Conservation (phyloP, 2,888 invertebrate species). For the Orthonychiurus folsomi region DNA sequence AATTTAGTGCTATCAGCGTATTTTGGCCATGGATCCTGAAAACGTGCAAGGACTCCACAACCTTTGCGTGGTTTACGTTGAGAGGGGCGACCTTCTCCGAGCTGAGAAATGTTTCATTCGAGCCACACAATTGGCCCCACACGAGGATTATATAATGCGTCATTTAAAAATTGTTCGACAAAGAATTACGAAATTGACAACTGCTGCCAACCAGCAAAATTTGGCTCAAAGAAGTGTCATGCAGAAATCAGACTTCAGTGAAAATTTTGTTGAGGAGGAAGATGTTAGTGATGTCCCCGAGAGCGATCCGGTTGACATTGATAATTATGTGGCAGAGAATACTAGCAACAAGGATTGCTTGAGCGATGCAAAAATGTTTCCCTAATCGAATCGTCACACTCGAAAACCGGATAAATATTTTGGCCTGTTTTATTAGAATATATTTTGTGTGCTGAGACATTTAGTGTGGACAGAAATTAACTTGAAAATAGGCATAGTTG, state of each 20-base stretch:
- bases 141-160: slow-evolving; percentile 80
- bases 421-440: too few relatives aligned
- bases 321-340: slow-evolving; percentile 26
- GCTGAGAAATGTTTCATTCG: slow-evolving; percentile 77
- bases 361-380: slow-evolving; percentile 29
- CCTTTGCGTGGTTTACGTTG: slow-evolving; percentile 90
- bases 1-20: slow-evolving; percentile 74
- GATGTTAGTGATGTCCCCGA: not conserved
- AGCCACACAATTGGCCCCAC: slow-evolving; percentile 72
- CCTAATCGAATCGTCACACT: slow-evolving; percentile 17
- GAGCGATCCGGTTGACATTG: slow-evolving; percentile 17
- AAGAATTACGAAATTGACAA: slow-evolving; percentile 47
- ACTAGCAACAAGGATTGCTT: slow-evolving; percentile 30
- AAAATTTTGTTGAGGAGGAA: slow-evolving; percentile 12
- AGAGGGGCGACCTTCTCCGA: slow-evolving; percentile 71
- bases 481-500: too few relatives aligned
- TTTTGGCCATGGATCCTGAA: slow-evolving; percentile 74
- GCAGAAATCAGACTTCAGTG: slow-evolving; percentile 16
- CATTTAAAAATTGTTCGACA: slow-evolving; percentile 82
- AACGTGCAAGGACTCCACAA: slow-evolving; percentile 93
- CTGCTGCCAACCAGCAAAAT: slow-evolving; percentile 23
- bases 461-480: too few relatives aligned
- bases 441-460: too few relatives aligned
- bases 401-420: too few relatives aligned
- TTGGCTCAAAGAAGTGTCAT: slow-evolving; percentile 16